Evolutionary conservation across 2,113 vertebrate species (phyloP), one percentile per base, ranked within the genome.

Genomic region (Camelus bactrianus): DNA sequence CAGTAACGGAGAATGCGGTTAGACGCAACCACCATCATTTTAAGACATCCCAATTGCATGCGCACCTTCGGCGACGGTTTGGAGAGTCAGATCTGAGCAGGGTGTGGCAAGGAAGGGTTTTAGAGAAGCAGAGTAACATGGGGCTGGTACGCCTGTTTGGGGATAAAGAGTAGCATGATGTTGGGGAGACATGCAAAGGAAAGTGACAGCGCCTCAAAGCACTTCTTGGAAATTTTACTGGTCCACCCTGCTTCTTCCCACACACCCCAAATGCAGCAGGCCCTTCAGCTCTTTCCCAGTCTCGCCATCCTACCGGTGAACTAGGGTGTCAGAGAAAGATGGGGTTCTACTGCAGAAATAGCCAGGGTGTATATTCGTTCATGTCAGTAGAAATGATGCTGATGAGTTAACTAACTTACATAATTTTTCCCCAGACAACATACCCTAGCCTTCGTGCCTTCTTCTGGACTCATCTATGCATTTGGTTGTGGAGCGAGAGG

Each of bases 371-470:
- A 6, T 92, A 19, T 62, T 56, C n/a, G 35, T 46, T 35, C 7
- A 5, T 42, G 2, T 42, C 19, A 50, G 24, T 2, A 62, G 80
- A 42, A 62, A 22, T 26, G 12, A 0, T 60, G 35, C n/a, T 73
- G 32, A 35, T 50, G 75, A 48, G 35, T 70, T 85, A 3, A 67
- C 89, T 85, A 3, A 67, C 89, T 85, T 77, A 60, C 50, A 75
- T 96, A 93, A 13, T 96, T 87, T 92, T 76, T 64, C 69, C 38
- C 35, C 98, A 99, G 99, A 98, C 99, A 99, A 96, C 99, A 99
- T 98, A 99, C 99, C 32, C 97, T 99, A 98, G 99, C 99, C 48
- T 99, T 99, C 52, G 99, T 99, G 97, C 99, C 99, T 98, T 99
- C 99, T 97, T 99, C 99, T 70, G 99, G 99, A 97, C 94, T 99